These are phyloP conservation scores for Rutilus rutilus DNA, from an alignment of 2,113 vertebrate species.

Conservation along the genomic window DNA sequence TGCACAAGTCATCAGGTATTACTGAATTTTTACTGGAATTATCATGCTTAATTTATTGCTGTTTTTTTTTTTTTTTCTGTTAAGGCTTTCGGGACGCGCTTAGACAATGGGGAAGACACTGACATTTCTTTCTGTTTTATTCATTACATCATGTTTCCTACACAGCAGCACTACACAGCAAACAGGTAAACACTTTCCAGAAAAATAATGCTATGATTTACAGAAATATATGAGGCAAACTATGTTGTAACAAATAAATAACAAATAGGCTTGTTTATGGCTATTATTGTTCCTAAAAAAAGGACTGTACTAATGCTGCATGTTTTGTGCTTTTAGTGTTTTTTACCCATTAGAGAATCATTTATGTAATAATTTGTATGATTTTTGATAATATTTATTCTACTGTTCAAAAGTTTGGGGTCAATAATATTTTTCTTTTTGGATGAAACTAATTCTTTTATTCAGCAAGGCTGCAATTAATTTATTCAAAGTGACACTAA, in stretches of 20 bases:
- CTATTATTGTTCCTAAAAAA: too few relatives aligned
- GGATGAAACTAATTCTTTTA: not conserved
- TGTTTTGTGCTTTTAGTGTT: not conserved
- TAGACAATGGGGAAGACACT: constrained; percentile 43
- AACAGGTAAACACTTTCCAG: constrained; percentile 43
- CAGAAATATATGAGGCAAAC: too few relatives aligned
- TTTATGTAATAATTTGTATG: not conserved
- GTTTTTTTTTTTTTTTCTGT: not conserved
- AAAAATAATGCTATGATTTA: not conserved
- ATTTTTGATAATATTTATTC: not conserved
- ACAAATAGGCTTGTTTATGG: too few relatives aligned
- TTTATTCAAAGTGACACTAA: not conserved
- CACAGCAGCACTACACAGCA: constrained; percentile 38
- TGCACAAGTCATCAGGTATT: not conserved
- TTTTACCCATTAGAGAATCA: not conserved
- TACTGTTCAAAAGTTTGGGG: not conserved
- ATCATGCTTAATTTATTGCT: not conserved
- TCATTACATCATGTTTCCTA: constrained; percentile 43
- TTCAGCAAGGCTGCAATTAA: not conserved
- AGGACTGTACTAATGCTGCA: not conserved
- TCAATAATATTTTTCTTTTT: not conserved
- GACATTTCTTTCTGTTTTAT: constrained; percentile 36
- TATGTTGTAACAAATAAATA: too few relatives aligned
- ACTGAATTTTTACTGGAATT: not conserved
- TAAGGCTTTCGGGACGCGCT: not conserved